phyloP scores from a whole-genome alignment of 2,113 vertebrate species.

The Hoplias malabaricus region DNA sequence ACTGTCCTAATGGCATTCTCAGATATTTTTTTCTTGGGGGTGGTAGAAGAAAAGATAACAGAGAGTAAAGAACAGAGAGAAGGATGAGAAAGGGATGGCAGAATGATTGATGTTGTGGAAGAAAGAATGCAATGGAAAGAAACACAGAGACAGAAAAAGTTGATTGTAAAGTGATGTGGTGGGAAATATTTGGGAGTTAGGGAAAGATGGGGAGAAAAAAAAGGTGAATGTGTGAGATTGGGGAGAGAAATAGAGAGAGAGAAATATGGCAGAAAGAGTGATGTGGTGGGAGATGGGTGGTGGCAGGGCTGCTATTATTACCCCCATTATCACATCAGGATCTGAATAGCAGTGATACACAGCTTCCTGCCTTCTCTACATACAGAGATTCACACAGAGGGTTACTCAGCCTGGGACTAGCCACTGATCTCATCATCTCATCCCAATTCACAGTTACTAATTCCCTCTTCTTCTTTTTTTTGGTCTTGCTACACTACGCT shows the following conservation, averaged over 20 bases:
- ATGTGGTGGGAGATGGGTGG: constrained; percentile 55
- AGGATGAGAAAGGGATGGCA: background rate
- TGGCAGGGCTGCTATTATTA: constrained; percentile 59
- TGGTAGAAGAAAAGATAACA: no score
- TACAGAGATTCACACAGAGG: constrained; percentile 23
- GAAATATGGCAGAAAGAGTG: constrained; percentile 36
- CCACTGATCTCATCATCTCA: constrained; percentile 71
- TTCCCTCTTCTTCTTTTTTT: constrained; percentile 5
- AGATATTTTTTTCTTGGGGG: no score
- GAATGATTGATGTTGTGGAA: no score
- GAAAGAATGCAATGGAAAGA: no score
- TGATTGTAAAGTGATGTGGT: no score
- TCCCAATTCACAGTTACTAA: constrained; percentile 72
- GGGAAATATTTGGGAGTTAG: background rate
- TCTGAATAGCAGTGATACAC: constrained; percentile 46
- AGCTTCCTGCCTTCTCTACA: constrained; percentile 43
- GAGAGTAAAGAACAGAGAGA: background rate
- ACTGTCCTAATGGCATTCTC: no score
- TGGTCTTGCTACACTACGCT: background rate
- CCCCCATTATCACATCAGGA: constrained; percentile 59
- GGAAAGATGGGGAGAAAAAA: constrained; percentile 23
- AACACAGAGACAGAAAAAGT: no score
- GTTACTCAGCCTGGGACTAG: constrained; percentile 35
- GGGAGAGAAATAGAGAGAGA: constrained; percentile 16
- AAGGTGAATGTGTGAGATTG: constrained; percentile 26